phyloP scores from a whole-genome alignment of 2,888 invertebrate genomes.

The Ichneumon xanthorius region DNA sequence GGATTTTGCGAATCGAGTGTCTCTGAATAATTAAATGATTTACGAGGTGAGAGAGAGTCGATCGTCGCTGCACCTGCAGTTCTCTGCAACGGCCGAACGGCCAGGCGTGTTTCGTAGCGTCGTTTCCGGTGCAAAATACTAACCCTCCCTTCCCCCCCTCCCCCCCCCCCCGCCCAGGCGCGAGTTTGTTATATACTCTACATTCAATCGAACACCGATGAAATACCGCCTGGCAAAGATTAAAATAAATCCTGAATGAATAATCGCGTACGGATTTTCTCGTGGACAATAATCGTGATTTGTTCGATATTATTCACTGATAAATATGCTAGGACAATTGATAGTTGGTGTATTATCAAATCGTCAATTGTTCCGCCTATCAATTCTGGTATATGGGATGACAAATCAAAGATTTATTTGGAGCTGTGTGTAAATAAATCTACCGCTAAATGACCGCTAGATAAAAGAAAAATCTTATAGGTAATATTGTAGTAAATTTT shows the following conservation, averaged over 20 bases:
- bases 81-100: neutral
- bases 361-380: neutral
- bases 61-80: slow-evolving; percentile 49
- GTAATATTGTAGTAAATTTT: neutral
- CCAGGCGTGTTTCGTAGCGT: neutral
- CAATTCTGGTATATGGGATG: neutral
- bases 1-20: slow-evolving; percentile 65
- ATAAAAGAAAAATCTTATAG: neutral
- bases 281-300: slow-evolving; percentile 18
- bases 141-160: too few relatives aligned
- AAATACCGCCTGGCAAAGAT: slow-evolving; percentile 53
- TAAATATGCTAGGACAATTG: neutral
- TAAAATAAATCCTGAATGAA: slow-evolving; percentile 45
- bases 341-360: slow-evolving; percentile 2
- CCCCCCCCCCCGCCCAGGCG: neutral
- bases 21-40: slow-evolving; percentile 72
- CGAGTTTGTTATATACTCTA: slow-evolving; percentile 31
- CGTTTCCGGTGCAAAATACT: slow-evolving; percentile 2
- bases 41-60: slow-evolving; percentile 52
- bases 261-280: slow-evolving; percentile 9
- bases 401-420: neutral
- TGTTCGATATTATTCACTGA: slow-evolving; percentile 13
- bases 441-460: neutral
- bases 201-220: slow-evolving; percentile 35
- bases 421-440: neutral